Percentiles rank a stretch among this genome's conserved stretches.
phyloP scores from a whole-genome alignment of 2,797 vertebrate species.

The Parambassis ranga region DNA sequence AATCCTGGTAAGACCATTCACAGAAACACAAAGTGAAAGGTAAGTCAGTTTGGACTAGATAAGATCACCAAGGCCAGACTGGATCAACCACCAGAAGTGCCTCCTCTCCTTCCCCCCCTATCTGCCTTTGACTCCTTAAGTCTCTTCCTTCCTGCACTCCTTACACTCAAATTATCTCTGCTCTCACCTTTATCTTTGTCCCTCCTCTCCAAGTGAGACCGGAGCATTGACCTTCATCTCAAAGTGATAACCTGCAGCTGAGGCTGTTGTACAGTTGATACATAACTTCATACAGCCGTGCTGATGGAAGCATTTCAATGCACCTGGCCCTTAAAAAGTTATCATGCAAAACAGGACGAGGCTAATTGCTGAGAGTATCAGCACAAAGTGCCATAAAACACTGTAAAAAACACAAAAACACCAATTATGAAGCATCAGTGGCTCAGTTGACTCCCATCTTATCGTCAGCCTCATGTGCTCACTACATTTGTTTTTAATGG shows the following conservation, averaged over 20 bases:
- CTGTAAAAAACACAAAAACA: neutral
- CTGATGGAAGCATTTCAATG: neutral
- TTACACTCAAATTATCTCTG: neutral
- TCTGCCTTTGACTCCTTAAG: constrained; percentile 39
- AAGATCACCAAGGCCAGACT: neutral
- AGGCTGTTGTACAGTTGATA: neutral
- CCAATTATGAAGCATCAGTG: neutral
- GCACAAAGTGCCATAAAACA: neutral
- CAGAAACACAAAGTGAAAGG: neutral
- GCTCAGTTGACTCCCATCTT: neutral
- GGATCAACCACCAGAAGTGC: neutral
- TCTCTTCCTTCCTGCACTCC: constrained; percentile 12
- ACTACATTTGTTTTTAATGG: constrained; percentile 47
- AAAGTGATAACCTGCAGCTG: constrained; percentile 26
- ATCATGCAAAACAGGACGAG: too few species aligned
- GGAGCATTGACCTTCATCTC: constrained; percentile 29
- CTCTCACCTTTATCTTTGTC: constrained; percentile 28
- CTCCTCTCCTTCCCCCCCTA: constrained; percentile 34
- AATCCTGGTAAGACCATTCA: neutral
- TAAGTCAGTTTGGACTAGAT: neutral
- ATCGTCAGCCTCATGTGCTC: constrained; percentile 25
- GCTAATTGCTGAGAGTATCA: too few species aligned
- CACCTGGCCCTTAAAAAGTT: neutral
- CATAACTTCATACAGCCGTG: neutral
- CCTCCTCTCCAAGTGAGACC: neutral